Evolutionary conservation across 2,888 invertebrate genomes (phyloP).

Genomic region (Microctonus hyperodae): DNA sequence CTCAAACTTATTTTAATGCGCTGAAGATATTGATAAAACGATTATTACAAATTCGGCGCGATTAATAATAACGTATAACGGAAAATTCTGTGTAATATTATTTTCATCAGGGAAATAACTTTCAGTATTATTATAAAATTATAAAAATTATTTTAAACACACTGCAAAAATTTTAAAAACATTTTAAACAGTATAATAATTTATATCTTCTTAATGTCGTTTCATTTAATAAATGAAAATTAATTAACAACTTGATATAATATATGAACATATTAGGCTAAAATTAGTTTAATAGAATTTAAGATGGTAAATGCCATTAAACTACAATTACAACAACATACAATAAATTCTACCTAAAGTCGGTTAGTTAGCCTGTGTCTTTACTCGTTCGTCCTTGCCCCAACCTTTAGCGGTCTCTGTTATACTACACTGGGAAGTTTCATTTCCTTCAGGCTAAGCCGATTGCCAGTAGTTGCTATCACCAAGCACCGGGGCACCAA

Average conservation of each 20-base stretch:
- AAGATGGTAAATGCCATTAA: conserved; percentile 43
- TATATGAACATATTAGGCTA: not conserved
- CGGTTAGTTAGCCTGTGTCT: conserved; percentile 4
- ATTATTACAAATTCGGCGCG: no score
- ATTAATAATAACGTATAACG: no score
- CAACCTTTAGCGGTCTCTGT: not conserved
- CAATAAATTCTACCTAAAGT: conserved; percentile 24
- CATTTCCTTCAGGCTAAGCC: conserved; percentile 38
- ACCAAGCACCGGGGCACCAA: conserved; percentile 23
- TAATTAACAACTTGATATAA: not conserved
- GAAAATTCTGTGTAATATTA: no score
- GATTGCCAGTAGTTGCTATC: conserved; percentile 48
- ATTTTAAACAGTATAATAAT: no score
- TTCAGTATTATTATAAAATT: no score
- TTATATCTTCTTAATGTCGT: no score
- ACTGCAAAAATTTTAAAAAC: no score
- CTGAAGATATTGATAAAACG: no score
- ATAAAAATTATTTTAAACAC: no score
- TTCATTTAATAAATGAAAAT: not conserved
- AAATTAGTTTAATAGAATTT: conserved; percentile 24
- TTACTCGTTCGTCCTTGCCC: not conserved
- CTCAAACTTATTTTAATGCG: no score
- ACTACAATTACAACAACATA: conserved; percentile 44
- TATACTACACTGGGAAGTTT: conserved; percentile 38
- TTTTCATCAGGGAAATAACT: no score